These are phyloP conservation scores for Orussus abietinus DNA, from an alignment of 1,140 invertebrate species.

Conservation along the genomic window DNA sequence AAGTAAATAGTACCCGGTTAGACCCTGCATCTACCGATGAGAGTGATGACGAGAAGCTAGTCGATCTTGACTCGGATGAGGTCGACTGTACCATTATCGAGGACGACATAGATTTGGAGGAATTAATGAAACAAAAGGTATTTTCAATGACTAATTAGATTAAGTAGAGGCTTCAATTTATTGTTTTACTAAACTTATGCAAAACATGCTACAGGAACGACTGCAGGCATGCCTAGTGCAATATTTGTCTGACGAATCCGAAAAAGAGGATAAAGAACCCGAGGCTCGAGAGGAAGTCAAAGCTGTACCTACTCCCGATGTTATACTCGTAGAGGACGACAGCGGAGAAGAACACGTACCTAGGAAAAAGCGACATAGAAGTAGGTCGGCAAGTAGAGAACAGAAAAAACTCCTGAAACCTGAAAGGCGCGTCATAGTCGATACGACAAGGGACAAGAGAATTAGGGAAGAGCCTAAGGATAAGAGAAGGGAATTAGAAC, in stretches of 20 bases:
- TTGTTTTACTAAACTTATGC: too few species aligned
- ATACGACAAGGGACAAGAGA: slow-evolving; percentile 45
- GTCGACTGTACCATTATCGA: slow-evolving; percentile 73
- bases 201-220: too few species aligned
- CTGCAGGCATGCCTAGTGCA: slow-evolving; percentile 58
- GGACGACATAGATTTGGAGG: slow-evolving; percentile 82
- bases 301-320: slow-evolving; percentile 37
- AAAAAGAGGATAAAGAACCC: slow-evolving; percentile 37
- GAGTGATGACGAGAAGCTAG: slow-evolving; percentile 61
- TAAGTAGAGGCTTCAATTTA: too few species aligned
- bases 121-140: slow-evolving; percentile 84
- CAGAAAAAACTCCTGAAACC: slow-evolving; percentile 39
- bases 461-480: slow-evolving; percentile 36
- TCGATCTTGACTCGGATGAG: slow-evolving; percentile 69
- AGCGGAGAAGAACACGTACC: slow-evolving; percentile 35
- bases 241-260: slow-evolving; percentile 48
- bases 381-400: slow-evolving; percentile 39
- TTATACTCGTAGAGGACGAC: slow-evolving; percentile 50
- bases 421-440: slow-evolving; percentile 45
- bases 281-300: slow-evolving; percentile 24
- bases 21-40: slow-evolving; percentile 70
- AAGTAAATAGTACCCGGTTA: slow-evolving; percentile 39
- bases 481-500: slow-evolving; percentile 37
- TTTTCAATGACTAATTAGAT: slow-evolving; percentile 3
- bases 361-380: slow-evolving; percentile 36